Base-by-base conservation (phyloP, 2,888 invertebrate genomes). In the Clunio marinus region DNA sequence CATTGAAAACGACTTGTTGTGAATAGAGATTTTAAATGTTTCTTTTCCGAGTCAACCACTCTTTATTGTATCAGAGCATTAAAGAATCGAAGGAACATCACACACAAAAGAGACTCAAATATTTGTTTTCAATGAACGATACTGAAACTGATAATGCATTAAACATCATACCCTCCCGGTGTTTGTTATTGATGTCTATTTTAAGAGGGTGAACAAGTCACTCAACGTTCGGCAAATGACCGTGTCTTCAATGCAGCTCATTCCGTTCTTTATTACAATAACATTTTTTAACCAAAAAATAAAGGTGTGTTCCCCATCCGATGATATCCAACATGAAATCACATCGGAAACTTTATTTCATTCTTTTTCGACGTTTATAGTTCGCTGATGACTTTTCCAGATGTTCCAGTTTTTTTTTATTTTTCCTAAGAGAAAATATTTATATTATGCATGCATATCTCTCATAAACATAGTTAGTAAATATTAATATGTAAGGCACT, bases 351-450 rank as follows among this genome's bases (percentile, higher is more conserved):
- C 24, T n/a, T 51, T 17, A 51, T 51, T 7, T 32, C 32, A 32
- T 32, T 32, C n/a, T 58, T 22, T 58, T 58, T 58, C 51, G 22
- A 10, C 24, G 13, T 45, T 51, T 17, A 51, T 51, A 41, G 41
- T 15, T n/a, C 41, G 10, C 41, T 46, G 66, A 66, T 66, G 66
- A 35, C 51, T 66, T 66, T 66, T 55, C 66, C 66, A 66, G 66
- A 66, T 66, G 66, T 66, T 66, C 55, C 45, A 66, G 27, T 13
- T 25, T 24, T 41, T 62, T 45, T 46, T 45, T 46, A 8, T 24
- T 57, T n/a, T 22, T 66, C 20, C 32, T 55, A 17, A 24, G 27
- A 22, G 55, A 13, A 32, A 66, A 66, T 66, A 66, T 66, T 66
- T 66, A 66, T 27, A 24, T 66, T 66, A 55, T 35, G 51, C 35